Evolutionary conservation across 2,888 invertebrate genomes (phyloP), one percentile per base, ranked within the genome.

Genomic region (Patella pellucida): DNA sequence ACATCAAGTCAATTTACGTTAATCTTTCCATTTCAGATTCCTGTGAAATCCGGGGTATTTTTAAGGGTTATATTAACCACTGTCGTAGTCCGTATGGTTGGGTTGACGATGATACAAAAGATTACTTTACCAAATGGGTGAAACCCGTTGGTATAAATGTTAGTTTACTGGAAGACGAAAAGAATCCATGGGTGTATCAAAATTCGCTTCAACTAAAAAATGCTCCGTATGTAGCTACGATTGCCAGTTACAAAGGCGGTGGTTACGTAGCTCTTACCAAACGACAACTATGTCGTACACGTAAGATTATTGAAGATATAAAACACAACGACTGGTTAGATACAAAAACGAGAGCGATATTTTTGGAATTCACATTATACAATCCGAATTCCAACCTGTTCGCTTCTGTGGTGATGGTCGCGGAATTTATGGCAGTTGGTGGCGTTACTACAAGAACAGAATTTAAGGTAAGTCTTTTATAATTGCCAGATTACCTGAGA

Each of bases 341-440:
- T 81, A 82, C 87, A 67, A 80, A 88, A 69, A 92, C 92, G 0
- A 82, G 92, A 72, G 92, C 92, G 2, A 87, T 93, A 4, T 89
- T 92, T 75, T 85, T 92, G 50, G 92, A 93, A 82, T 92, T 92
- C 84, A 91, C 92, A 0, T 88, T 92, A 2, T 93, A 92, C 85
- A 93, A 93, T 78, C 89, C 89, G 7, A 89, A 90, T 77, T 83
- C 86, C 23, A 91, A 91, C 76, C 83, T 90, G 51, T 91, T 89
- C 77, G 88, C 87, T 2, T 89, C 90, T 3, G 85, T 86, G 52
- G 86, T 88, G 14, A 82, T 90, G 82, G 74, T 88, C 7, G 83
- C 85, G 1, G 91, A 91, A 79, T 90, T 89, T 77, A 83, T 89
- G 77, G 80, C 87, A 4, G 84, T 84, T 16, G 91, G 91, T 4